A percentile compares a stretch with the other conserved stretches of the same genome.
Evolutionary conservation across 2,113 vertebrate genomes (phyloP).

Genomic region (Hippocampus barbouri): DNA sequence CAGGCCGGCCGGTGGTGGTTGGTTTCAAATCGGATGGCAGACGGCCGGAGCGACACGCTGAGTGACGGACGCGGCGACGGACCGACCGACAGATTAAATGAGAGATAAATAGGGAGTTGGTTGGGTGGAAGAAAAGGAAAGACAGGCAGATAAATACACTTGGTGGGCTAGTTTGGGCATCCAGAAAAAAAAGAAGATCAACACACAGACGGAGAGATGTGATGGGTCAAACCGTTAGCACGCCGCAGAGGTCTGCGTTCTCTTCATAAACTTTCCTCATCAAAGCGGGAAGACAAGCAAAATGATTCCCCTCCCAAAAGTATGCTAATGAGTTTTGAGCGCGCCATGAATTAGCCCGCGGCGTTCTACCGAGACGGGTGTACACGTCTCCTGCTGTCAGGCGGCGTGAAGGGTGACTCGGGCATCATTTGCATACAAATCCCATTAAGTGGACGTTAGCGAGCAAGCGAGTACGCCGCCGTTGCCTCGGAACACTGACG

Average conservation of each 20-base stretch:
- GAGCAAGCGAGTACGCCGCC: constrained; percentile 19
- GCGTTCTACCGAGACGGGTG: constrained; percentile 38
- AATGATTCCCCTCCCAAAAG: constrained; percentile 30
- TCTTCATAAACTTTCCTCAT: neutral
- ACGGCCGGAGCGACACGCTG: too few relatives aligned
- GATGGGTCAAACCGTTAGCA: too few relatives aligned
- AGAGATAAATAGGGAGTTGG: too few relatives aligned
- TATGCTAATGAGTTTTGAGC: constrained; percentile 47
- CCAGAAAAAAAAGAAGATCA: neutral
- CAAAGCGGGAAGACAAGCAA: constrained; percentile 1
- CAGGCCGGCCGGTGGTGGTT: too few relatives aligned
- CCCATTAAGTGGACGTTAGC: constrained; percentile 48
- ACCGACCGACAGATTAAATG: neutral
- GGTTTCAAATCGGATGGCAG: too few relatives aligned
- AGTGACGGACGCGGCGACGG: neutral
- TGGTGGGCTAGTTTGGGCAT: too few relatives aligned
- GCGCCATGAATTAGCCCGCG: constrained; percentile 45
- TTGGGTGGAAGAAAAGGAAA: neutral
- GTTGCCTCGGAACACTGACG: constrained; percentile 41
- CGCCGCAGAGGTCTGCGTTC: neutral
- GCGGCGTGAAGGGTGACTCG: constrained; percentile 45
- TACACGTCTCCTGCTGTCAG: constrained; percentile 42
- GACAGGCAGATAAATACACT: neutral
- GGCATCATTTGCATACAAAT: constrained; percentile 49
- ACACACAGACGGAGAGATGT: neutral